Percentiles rank a stretch among this genome's conserved stretches.
These are phyloP conservation scores for Agraylea sexmaculata DNA, from an alignment of 1,140 invertebrate genomes.

Conservation along the genomic window DNA sequence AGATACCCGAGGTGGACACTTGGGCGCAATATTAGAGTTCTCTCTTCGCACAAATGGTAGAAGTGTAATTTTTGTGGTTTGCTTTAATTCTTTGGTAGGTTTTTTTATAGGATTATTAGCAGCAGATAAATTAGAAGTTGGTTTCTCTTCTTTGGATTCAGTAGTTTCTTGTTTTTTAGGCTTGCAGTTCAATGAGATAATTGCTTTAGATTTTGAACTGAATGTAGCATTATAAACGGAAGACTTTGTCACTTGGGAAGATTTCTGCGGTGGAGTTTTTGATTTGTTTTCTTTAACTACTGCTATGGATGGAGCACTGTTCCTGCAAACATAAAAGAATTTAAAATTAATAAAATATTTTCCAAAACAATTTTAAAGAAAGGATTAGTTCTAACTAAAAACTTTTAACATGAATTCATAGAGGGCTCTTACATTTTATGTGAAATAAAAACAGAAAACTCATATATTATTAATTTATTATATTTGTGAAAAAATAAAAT, in stretches of 20 bases:
- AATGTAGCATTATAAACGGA: conserved; percentile 15
- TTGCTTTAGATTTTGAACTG: conserved; percentile 13
- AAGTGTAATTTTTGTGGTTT: neutral
- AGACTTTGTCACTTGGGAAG: neutral
- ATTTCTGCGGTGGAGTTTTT: neutral
- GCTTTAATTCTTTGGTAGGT: conserved; percentile 1
- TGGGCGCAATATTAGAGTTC: too few species aligned
- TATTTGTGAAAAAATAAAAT: too few species aligned
- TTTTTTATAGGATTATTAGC: conserved; percentile 1
- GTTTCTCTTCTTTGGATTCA: neutral
- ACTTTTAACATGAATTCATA: too few species aligned
- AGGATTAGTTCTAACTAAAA: neutral
- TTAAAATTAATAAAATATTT: conserved; percentile 1
- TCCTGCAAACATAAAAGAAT: conserved; percentile 10
- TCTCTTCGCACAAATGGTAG: conserved; percentile 2
- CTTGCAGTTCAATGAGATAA: neutral
- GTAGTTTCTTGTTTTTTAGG: conserved; percentile 1
- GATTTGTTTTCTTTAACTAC: neutral
- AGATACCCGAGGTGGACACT: conserved; percentile 4
- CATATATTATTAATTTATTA: too few species aligned
- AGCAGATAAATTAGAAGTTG: neutral
- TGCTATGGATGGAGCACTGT: conserved; percentile 1
- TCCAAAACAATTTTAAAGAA: conserved; percentile 3
- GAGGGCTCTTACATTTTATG: too few species aligned
- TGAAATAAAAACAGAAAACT: too few species aligned